Conservation (phyloP, 2,888 invertebrate genomes). For the Microdon myrmicae region DNA sequence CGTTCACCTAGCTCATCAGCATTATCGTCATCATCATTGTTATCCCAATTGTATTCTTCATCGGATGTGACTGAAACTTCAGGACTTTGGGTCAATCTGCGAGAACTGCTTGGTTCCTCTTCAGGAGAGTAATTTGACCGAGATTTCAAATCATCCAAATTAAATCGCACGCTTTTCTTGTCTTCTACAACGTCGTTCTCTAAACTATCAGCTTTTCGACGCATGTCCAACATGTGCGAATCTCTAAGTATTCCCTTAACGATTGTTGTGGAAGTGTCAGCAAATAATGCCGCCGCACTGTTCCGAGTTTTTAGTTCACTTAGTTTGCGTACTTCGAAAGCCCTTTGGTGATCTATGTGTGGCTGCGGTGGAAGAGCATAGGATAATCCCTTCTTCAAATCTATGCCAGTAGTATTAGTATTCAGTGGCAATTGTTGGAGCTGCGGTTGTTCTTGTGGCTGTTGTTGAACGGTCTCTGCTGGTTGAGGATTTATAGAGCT, state of each 20-base stretch:
- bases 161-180: slow-evolving; percentile 79
- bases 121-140: slow-evolving; percentile 57
- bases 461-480: background rate
- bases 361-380: too few species aligned
- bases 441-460: slow-evolving; percentile 66
- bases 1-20: slow-evolving; percentile 60
- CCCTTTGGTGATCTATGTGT: slow-evolving; percentile 71
- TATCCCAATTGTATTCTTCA: slow-evolving; percentile 58
- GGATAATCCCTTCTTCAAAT: slow-evolving; percentile 64
- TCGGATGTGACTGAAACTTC: slow-evolving; percentile 61
- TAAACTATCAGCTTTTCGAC: slow-evolving; percentile 57
- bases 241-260: slow-evolving; percentile 75
- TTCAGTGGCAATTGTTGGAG: slow-evolving; percentile 56
- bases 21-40: slow-evolving; percentile 58
- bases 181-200: slow-evolving; percentile 69
- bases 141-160: slow-evolving; percentile 64
- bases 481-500: slow-evolving; percentile 30
- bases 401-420: slow-evolving; percentile 22
- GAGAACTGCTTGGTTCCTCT: slow-evolving; percentile 58
- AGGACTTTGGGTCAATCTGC: slow-evolving; percentile 58
- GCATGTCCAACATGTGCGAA: slow-evolving; percentile 67
- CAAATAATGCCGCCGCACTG: slow-evolving; percentile 52
- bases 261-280: slow-evolving; percentile 53
- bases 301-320: slow-evolving; percentile 54
- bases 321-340: slow-evolving; percentile 53